Conservation (phyloP, 1,140 invertebrate genomes). For the Bombus confusus region DNA sequence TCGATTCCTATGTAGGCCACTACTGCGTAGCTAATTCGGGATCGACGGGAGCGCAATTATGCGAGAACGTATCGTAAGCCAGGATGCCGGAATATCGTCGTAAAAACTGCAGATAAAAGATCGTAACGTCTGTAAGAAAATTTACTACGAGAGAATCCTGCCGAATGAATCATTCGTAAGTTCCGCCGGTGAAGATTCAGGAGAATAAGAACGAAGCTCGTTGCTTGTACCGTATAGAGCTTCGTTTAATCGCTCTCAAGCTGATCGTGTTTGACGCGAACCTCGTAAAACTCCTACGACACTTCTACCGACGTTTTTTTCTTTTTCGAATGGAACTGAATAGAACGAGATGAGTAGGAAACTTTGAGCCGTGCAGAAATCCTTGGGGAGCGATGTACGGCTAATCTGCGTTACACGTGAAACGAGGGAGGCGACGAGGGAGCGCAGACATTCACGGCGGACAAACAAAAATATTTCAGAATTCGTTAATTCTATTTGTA, state of each 20-base stretch:
- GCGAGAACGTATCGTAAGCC: neutral
- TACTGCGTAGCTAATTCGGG: neutral
- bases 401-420: neutral
- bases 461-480: conserved; percentile 41
- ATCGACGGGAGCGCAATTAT: conserved; percentile 27
- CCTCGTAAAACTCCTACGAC: neutral
- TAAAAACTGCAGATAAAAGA: conserved; percentile 17
- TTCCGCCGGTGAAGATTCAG: neutral
- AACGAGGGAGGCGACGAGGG: neutral
- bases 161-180: neutral
- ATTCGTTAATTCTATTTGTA: conserved; percentile 46
- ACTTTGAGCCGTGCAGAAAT: neutral
- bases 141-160: no score
- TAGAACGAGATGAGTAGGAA: no score
- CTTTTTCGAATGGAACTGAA: neutral
- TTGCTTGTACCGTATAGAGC: neutral
- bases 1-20: conserved; percentile 30
- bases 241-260: no score
- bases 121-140: neutral
- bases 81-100: conserved; percentile 13
- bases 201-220: neutral
- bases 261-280: neutral
- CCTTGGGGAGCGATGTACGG: neutral
- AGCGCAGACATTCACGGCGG: neutral
- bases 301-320: neutral